Evolutionary conservation across 2,797 vertebrate genomes (phyloP), one percentile per base, ranked within the genome.

Genomic region (Enteromius treurensis): DNA sequence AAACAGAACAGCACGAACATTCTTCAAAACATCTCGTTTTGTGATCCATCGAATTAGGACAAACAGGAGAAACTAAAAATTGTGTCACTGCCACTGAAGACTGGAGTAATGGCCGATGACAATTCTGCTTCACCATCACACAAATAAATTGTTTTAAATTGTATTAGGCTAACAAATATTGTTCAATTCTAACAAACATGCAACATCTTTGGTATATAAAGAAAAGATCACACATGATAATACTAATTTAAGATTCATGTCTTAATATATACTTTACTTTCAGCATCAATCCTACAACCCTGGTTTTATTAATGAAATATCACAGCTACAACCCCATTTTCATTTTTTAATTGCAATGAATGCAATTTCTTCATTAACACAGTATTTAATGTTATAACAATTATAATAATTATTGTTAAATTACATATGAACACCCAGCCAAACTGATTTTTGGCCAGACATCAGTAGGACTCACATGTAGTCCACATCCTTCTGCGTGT

Each of bases 401-500:
- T 17, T 5, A 49, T 49, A 0, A 49, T 17, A 5, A 49, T 53
- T 19, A 53, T 8, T 19, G 49, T 49, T 51, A 34, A n/a, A 14
- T 53, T 53, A 53, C 0, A 53, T 2, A 14, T 37, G 10, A n/a
- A n/a, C 70, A 47, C 23, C 17, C 55, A 6, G 15, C 14, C n/a
- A 23, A 45, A 45, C n/a, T 15, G 19, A 23, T 1, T 67, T 19
- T 21, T 51, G 19, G 40, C 40, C n/a, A 68, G 32, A 58, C 32
- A 53, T 47, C 7, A 34, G 7, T 58, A 4, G 45, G 45, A 95
- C 97, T 97, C 92, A 98, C 98, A 99, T 96, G 92, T 98, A 98
- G 51, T 99, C 98, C 51, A 95, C 92, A 87, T 99, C 98, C 89
- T 93, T 97, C 79, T 97, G 96, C 0, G 97, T 97, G 88, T 99